Evolutionary conservation across 2,113 vertebrate species (phyloP).

Genomic region (Burhinus bistriatus): DNA sequence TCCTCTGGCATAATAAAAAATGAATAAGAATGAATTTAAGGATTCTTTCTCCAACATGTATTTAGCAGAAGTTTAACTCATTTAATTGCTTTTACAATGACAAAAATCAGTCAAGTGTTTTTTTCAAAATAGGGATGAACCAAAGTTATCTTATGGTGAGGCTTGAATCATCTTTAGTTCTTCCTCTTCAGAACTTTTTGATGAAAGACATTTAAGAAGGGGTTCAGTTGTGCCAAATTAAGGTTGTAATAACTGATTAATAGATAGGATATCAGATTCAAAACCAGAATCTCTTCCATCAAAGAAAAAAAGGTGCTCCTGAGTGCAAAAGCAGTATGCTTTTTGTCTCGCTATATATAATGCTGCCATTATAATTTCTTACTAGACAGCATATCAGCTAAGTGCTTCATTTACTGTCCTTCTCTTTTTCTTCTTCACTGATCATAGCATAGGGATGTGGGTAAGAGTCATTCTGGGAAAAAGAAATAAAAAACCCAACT

Average conservation of each 20-base stretch:
- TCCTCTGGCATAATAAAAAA: neutral
- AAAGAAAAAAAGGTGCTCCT: neutral
- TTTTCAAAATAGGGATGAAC: neutral
- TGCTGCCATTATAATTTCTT: conserved; percentile 3
- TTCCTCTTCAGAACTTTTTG: neutral
- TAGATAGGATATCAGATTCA: neutral
- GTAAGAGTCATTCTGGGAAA: neutral
- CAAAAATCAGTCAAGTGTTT: neutral
- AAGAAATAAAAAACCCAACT: neutral
- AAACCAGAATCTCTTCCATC: neutral
- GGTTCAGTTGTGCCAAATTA: conserved; percentile 24
- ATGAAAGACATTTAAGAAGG: neutral
- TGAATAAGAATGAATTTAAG: neutral
- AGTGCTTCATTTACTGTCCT: neutral
- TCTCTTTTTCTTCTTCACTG: neutral
- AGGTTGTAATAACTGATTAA: conserved; percentile 15
- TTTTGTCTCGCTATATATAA: neutral
- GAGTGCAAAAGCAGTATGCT: neutral
- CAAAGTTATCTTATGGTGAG: neutral
- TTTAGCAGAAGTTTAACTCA: neutral
- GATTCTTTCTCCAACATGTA: neutral
- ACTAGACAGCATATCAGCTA: neutral
- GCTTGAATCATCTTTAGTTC: neutral
- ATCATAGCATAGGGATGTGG: neutral
- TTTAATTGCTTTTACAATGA: neutral